Base-by-base conservation (phyloP, 1,140 invertebrate species). In the Propsilocerus akamusi region DNA sequence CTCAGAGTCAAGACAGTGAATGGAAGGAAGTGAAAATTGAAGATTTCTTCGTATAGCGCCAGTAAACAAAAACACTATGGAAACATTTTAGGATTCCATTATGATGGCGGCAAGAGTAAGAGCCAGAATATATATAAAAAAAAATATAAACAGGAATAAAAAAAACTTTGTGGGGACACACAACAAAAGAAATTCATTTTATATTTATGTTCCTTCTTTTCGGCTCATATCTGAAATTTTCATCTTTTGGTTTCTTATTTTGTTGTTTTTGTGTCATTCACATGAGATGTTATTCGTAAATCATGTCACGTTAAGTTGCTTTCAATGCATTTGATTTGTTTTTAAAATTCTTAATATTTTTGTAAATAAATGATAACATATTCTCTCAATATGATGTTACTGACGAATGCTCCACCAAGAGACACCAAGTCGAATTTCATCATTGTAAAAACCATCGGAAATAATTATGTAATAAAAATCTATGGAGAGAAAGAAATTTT, bases 401-500 rank as follows among this genome's bases (percentile, higher is more conserved):
- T n/a, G 14, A 41, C 10, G 34, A 5, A 41, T 7, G 14, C n/a
- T n/a, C n/a, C n/a, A n/a, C n/a, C n/a, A n/a, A n/a, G n/a, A n/a
- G n/a, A n/a, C n/a, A n/a, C n/a, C n/a, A n/a, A n/a, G n/a, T n/a
- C n/a, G n/a, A n/a, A n/a, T n/a, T n/a, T n/a, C n/a, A n/a, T n/a
- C n/a, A n/a, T n/a, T n/a, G 34, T 14, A 41, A 41, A 41, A 41
- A 20, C 34, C 17, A 41, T 41, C 34, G 34, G 34, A 41, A 41
- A 41, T 41, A 41, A 41, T 41, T 41, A 41, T 41, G 34, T 41
- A 41, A 41, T 41, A 41, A 20, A 41, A 20, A 17, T n/a, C n/a
- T n/a, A n/a, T n/a, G 22, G n/a, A 30, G n/a, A 30, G n/a, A 30
- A 30, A 11, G 28, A 11, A 30, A 30, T 11, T 11, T 30, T 8